A percentile compares a stretch with the other conserved stretches of the same genome.
These are phyloP conservation scores for Pseudomyrmex cubaensis DNA, from an alignment of 1,140 invertebrate genomes.

Conservation along the genomic window DNA sequence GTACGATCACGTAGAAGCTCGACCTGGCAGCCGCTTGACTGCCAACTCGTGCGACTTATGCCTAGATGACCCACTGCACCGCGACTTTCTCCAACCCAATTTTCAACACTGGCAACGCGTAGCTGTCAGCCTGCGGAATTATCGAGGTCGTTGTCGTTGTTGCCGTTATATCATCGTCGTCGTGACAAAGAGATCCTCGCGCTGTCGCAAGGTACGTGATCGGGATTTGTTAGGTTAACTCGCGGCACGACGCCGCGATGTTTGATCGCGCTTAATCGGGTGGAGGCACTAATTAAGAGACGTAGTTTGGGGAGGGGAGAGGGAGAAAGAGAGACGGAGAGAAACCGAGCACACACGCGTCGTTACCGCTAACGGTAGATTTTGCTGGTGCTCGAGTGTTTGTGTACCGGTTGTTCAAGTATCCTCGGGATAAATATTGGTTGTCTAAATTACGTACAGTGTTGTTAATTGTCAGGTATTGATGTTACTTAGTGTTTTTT, in stretches of 20 bases:
- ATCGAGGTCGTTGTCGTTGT: neutral
- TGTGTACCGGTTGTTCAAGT: neutral
- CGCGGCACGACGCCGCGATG: slow-evolving; percentile 67
- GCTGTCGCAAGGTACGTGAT: slow-evolving; percentile 9
- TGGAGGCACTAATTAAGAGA: slow-evolving; percentile 75
- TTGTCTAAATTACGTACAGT: slow-evolving; percentile 7
- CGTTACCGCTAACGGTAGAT: slow-evolving; percentile 66
- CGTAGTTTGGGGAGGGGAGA: slow-evolving; percentile 30
- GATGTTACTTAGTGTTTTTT: too few species aligned
- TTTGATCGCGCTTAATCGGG: slow-evolving; percentile 64
- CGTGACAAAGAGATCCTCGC: neutral
- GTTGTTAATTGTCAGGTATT: neutral
- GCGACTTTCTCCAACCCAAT: slow-evolving; percentile 61
- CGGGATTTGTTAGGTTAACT: slow-evolving; percentile 68
- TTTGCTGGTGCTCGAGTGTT: slow-evolving; percentile 27
- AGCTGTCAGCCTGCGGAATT: neutral
- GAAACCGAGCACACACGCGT: slow-evolving; percentile 41
- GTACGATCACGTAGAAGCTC: too few species aligned
- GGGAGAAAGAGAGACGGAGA: neutral
- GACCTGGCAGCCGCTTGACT: slow-evolving; percentile 1
- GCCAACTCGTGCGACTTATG: slow-evolving; percentile 33
- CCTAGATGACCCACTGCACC: slow-evolving; percentile 44
- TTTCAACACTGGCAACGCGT: neutral
- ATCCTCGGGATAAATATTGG: neutral
- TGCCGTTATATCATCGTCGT: neutral